Base-by-base conservation (phyloP, 2,113 vertebrate species). In the Prolemur simus region DNA sequence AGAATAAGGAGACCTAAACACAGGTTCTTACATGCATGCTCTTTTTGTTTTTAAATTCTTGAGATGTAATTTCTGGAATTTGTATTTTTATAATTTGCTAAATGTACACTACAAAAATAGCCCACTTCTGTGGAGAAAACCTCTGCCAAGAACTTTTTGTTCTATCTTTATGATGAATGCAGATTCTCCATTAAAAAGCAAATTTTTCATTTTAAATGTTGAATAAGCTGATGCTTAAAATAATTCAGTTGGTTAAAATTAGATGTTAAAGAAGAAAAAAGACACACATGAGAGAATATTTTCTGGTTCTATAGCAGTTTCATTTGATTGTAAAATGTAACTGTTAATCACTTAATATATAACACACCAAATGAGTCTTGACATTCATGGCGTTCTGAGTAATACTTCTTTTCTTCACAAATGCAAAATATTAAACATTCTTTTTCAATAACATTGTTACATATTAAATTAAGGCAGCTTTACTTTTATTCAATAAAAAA, bases 221-320 rank as follows among this genome's bases (percentile, higher is more conserved):
- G 94, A 97, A 95, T 94, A 94, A 74, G 60, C 96, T 82, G 56
- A 73, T 92, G 77, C 94, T 96, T 91, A 96, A 96, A 97, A 92
- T 97, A 97, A 92, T 73, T 47, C 37, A 85, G n/a, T 81, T 94
- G 37, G n/a, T 88, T 97, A 94, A 97, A 96, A 95, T 90, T 90
- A 94, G 64, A 54, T 85, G 37, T 45, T 80, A 68, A 92, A 21
- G 29, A 69, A 93, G 39, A n/a, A 54, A 96, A 94, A 91, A 83
- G 37, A 90, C 6, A 63, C 42, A 64, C 1, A 37, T 5, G 23
- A 18, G 39, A 82, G 71, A 45, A 58, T 93, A 39, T 93, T 74
- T 94, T 95, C 47, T 96, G 23, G 8, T 94, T 96, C 63, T 56
- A 77, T 39, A 89, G 64, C 42, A 78, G 8, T 81, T 96, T 64